Base-by-base conservation (phyloP, 2,113 vertebrate species). In the Rhadina sibilatrix region DNA sequence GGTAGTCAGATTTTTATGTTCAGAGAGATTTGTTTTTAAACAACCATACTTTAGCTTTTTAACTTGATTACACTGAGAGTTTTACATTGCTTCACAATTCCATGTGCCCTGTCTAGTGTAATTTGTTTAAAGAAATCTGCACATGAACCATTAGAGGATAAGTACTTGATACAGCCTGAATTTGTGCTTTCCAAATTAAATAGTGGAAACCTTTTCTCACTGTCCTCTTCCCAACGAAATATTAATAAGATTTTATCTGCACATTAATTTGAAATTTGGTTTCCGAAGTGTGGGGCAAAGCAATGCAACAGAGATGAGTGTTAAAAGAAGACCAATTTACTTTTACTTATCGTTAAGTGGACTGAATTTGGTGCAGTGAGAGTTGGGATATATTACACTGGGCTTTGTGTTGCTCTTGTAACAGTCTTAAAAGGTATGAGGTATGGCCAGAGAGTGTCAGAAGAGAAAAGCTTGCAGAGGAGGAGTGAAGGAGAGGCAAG, bases 11-110 rank as follows among this genome's bases (percentile, higher is more conserved):
- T 81, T 79, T 94, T 95, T 84, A 75, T 56, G 59, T 78, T 91
- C 21, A 47, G 64, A 64, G 37, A 69, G 40, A 87, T 87, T 94
- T 94, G 46, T 92, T 86, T 92, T 96, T 66, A 83, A 90, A 78
- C 60, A 92, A 31, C 27, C 2, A 1, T 37, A 5, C 42, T 92
- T 47, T 4, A 64, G 22, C 33, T 84, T 87, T 89, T 92, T 60
- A 56, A 42, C 56, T 70, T 90, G 59, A 85, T 91, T 93, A 21
- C 1, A 0, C 31, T 87, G 46, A 15, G 33, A 57, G 37, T 65
- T 82, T 91, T 69, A 11, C 38, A 88, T 85, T 69, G 54, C 47
- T 83, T 93, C 33, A 25, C 54, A 54, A 19, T 89, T 90, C 42
- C 38, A 0, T 66, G 27, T 42, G 21, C 35, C 5, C 22, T 69